A percentile compares a stretch with the other conserved stretches of the same genome.
Evolutionary conservation across 1,140 invertebrate genomes (phyloP).

Genomic region (Eumaeus atala): DNA sequence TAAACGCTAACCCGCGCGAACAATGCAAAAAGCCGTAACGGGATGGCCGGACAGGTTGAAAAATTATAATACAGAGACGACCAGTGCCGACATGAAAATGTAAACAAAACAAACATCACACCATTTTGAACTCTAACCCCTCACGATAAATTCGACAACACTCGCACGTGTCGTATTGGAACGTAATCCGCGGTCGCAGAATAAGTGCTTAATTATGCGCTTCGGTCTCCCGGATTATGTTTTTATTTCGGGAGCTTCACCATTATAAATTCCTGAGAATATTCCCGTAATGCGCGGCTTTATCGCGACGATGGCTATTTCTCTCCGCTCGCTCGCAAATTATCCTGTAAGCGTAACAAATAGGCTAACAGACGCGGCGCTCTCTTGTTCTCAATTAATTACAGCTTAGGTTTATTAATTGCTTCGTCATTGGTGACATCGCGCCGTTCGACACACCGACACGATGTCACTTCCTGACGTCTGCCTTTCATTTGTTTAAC

Average conservation of each 20-base stretch:
- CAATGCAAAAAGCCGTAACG: conserved; percentile 26
- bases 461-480: neutral
- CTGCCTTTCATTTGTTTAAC: neutral
- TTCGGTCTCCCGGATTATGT: conserved; percentile 37
- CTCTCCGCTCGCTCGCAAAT: conserved; percentile 10
- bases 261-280: conserved; percentile 45
- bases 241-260: conserved; percentile 41
- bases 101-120: neutral
- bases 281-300: conserved; percentile 36
- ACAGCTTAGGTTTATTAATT: neutral
- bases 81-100: conserved; percentile 15
- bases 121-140: conserved; percentile 18
- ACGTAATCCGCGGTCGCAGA: conserved; percentile 33
- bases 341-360: conserved; percentile 13
- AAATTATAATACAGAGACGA: conserved; percentile 31
- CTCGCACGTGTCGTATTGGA: conserved; percentile 16
- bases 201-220: conserved; percentile 49
- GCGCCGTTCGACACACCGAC: neutral
- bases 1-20: conserved; percentile 25
- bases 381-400: neutral
- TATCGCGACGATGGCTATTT: conserved; percentile 22
- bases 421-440: neutral
- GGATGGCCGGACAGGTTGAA: conserved; percentile 28
- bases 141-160: neutral
- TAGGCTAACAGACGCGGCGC: neutral